Base-by-base conservation (phyloP, 2,888 invertebrate genomes). In the Girardia tigrina region DNA sequence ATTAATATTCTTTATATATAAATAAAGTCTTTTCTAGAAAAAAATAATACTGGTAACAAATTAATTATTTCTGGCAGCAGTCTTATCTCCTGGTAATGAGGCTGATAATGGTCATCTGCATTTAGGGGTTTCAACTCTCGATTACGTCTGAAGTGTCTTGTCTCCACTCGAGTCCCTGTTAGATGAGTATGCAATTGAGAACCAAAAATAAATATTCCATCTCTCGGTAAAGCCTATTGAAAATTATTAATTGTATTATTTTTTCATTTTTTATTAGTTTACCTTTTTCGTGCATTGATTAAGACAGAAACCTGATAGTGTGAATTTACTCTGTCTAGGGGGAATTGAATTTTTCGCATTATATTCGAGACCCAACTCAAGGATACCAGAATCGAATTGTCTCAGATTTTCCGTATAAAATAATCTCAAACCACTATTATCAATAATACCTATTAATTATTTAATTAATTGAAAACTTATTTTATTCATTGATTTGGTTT, bases 281-380 rank as follows among this genome's bases (percentile, higher is more conserved):
- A 91, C 92, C 82, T 90, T 89, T 77, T 90, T 88, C 0, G 97
- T 97, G 83, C 98, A 98, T 81, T 94, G 91, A 0, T 91, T 88
- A 75, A 91, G 89, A 82, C 98, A 98, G 83, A 92, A 90, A 0
- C 93, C 97, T 26, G 89, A 89, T 28, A 98, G 84, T 0, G 89
- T 87, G 84, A 95, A 97, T 73, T 87, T 85, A 81, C 85, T 79
- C 79, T 90, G 90, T 1, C 88, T 86, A 0, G 92, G 94, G 0
- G 98, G 98, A 78, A 99, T 92, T 0, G 93, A 94, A 91, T 95
- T 95, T 86, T 95, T 95, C 85, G 95, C 93, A 0, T 91, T 91
- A 82, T 98, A 99, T 82, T 98, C 95, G 71, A 97, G 86, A 0
- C 97, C 98, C 1, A 98, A 85, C 85, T 98, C 98, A 87, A 98